These are phyloP conservation scores for Cydia fagiglandana DNA, from an alignment of 1,140 invertebrate species.

Conservation along the genomic window DNA sequence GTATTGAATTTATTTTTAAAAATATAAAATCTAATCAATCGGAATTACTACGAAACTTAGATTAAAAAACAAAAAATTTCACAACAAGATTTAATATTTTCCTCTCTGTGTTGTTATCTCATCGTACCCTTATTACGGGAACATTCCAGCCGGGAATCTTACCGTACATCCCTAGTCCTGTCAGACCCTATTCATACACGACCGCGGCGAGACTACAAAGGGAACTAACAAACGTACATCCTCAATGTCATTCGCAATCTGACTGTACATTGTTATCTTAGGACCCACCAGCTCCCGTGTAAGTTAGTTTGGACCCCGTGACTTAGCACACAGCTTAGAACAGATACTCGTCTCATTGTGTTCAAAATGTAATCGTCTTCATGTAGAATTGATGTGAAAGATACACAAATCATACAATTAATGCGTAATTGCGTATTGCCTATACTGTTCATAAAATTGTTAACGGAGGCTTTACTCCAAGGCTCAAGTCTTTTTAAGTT, in stretches of 20 bases:
- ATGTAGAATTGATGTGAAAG: too few species aligned
- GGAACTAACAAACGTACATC: slow-evolving; percentile 12
- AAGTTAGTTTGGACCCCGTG: slow-evolving; percentile 2
- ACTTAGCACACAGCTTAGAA: neutral
- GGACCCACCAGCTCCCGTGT: neutral
- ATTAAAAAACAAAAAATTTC: too few species aligned
- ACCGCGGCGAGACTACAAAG: slow-evolving; percentile 3
- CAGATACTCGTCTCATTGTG: neutral
- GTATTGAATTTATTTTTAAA: too few species aligned
- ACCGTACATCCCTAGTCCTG: neutral
- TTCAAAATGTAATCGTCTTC: too few species aligned
- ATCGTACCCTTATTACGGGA: neutral
- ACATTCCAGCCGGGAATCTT: neutral
- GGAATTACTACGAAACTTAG: too few species aligned
- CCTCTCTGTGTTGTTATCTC: neutral
- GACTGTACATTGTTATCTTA: slow-evolving; percentile 21
- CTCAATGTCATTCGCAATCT: slow-evolving; percentile 20
- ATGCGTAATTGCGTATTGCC: too few species aligned
- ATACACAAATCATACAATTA: too few species aligned
- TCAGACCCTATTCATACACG: slow-evolving; percentile 15
- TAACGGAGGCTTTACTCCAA: too few species aligned
- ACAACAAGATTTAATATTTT: too few species aligned
- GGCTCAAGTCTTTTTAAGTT: too few species aligned
- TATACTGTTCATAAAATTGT: too few species aligned
- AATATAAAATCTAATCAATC: too few species aligned